These are phyloP conservation scores for Lithobius niger DNA, from an alignment of 1,140 invertebrate genomes.

Conservation along the genomic window DNA sequence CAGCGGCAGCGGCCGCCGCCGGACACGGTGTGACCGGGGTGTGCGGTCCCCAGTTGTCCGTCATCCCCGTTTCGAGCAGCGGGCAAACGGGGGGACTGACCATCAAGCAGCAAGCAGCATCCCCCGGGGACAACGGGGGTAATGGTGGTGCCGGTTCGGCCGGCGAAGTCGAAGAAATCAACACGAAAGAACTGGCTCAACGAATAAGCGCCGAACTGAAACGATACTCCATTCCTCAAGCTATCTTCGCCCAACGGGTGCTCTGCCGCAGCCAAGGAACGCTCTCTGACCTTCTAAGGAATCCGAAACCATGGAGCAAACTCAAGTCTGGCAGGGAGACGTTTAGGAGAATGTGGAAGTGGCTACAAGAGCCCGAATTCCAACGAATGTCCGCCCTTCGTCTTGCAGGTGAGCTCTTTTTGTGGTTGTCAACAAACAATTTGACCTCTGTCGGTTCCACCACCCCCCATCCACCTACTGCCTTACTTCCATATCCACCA, in stretches of 20 bases:
- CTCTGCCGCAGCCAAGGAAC: conserved; percentile 96
- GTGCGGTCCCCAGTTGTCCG: too few species aligned
- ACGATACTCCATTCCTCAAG: conserved; percentile 97
- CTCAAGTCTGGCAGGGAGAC: conserved; percentile 98
- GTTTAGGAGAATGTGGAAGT: conserved; percentile 98
- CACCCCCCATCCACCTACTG: too few species aligned
- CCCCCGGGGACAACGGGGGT: conserved; percentile 5
- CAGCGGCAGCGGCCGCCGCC: conserved; percentile 17
- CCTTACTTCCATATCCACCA: too few species aligned
- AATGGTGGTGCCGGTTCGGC: not conserved
- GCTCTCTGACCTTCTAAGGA: conserved; percentile 87
- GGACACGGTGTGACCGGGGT: too few species aligned
- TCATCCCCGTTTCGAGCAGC: too few species aligned
- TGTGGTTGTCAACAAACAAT: too few species aligned
- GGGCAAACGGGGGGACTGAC: conserved; percentile 13
- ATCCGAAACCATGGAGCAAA: conserved; percentile 99
- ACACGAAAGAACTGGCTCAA: conserved; percentile 97
- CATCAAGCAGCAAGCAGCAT: not conserved
- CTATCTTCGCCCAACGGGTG: conserved; percentile 96
- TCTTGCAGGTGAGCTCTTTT: conserved; percentile 95
- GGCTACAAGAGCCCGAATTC: conserved; percentile 99
- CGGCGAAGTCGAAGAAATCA: conserved; percentile 83
- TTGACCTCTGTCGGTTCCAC: too few species aligned
- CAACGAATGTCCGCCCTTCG: conserved; percentile 97
- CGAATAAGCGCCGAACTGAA: conserved; percentile 97